phyloP scores from a whole-genome alignment of 2,888 invertebrate species.

The Drosophila kanekoi region DNA sequence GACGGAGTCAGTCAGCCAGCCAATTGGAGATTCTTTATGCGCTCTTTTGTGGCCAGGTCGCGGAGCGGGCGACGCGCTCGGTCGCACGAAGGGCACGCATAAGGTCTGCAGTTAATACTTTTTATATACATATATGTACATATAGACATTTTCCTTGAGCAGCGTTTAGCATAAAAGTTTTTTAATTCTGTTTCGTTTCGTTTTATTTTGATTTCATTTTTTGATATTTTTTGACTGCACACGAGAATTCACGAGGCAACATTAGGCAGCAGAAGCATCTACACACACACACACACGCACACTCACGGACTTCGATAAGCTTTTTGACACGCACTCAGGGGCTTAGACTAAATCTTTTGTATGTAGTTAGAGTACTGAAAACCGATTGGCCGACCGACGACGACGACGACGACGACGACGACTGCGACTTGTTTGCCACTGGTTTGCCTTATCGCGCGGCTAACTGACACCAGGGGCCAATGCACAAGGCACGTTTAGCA shows the following conservation, averaged over 20 bases:
- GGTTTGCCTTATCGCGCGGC: conserved; percentile 77
- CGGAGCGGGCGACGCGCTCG: conserved; percentile 13
- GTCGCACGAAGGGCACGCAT: conserved; percentile 67
- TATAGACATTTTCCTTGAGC: conserved; percentile 61
- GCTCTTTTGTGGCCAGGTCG: conserved; percentile 37
- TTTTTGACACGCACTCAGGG: conserved; percentile 37
- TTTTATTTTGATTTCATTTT: conserved; percentile 4
- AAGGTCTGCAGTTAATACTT: conserved; percentile 70
- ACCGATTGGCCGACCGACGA: conserved; percentile 21
- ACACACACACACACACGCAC: background rate
- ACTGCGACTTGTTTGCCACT: conserved; percentile 55
- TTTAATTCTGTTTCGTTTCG: background rate
- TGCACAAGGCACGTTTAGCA: conserved; percentile 57
- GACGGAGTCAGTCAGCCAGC: conserved; percentile 43
- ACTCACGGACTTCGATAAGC: conserved; percentile 36
- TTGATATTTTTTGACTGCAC: conserved; percentile 37
- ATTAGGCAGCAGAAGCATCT: conserved; percentile 18
- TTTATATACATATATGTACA: conserved; percentile 19
- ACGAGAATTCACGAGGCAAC: conserved; percentile 42
- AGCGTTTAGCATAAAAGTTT: conserved; percentile 52
- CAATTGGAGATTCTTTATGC: conserved; percentile 76
- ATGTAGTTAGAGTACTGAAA: conserved; percentile 10
- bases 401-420: background rate
- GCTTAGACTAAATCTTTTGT: conserved; percentile 11
- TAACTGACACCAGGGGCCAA: conserved; percentile 59